A percentile compares a stretch with the other conserved stretches of the same genome.
phyloP scores from a whole-genome alignment of 2,888 invertebrate species.

The Oxyscelio sp. region DNA sequence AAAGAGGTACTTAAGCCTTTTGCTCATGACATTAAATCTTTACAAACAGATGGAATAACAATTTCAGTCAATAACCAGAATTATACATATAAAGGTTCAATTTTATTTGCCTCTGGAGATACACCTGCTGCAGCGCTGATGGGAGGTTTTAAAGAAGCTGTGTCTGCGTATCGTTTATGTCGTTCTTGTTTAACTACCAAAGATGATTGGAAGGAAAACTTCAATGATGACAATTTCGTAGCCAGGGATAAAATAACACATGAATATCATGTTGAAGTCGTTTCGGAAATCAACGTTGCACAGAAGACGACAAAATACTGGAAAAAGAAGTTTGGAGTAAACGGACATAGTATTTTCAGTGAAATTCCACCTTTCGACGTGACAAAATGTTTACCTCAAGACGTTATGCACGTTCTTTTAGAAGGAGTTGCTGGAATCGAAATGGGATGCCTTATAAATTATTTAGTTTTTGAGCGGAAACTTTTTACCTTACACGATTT shows the following conservation, averaged over 20 bases:
- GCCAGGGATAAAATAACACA: background rate
- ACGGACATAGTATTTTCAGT: constrained; percentile 5
- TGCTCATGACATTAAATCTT: constrained; percentile 50
- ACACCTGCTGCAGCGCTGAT: constrained; percentile 71
- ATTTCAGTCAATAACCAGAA: constrained; percentile 5
- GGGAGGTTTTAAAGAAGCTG: constrained; percentile 75
- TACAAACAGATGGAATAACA: constrained; percentile 60
- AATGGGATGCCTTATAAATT: constrained; percentile 22
- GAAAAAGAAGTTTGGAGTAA: constrained; percentile 17
- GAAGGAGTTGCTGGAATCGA: constrained; percentile 19
- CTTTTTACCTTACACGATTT: background rate
- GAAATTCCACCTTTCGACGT: constrained; percentile 16
- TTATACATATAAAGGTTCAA: constrained; percentile 56
- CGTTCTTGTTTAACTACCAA: constrained; percentile 53
- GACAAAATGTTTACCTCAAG: background rate
- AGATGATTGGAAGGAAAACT: background rate
- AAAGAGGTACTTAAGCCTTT: constrained; percentile 66
- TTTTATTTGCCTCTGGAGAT: constrained; percentile 70
- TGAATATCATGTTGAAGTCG: background rate
- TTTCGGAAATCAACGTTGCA: background rate
- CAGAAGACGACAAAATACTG: background rate
- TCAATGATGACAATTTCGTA: background rate
- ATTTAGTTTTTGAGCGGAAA: constrained; percentile 1
- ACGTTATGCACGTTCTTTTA: constrained; percentile 11
- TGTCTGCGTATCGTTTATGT: constrained; percentile 69